phyloP scores from a whole-genome alignment of 2,797 vertebrate species.

The Gallinago solitaria region DNA sequence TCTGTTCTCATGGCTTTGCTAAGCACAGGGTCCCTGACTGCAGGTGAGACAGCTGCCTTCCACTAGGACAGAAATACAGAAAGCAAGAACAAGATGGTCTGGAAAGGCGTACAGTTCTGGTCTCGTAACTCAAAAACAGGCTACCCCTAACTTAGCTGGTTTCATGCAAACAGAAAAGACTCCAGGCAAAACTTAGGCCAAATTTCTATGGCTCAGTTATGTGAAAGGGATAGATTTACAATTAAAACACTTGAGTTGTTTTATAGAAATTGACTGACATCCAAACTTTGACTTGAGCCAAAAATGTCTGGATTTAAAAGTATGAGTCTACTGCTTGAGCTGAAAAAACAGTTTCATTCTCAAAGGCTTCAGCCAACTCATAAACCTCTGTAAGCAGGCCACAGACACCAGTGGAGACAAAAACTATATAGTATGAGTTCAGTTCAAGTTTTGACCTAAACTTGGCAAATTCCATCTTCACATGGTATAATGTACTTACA shows the following conservation, averaged over 20 bases:
- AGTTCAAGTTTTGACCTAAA: slow-evolving; percentile 47
- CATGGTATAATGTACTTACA: not conserved
- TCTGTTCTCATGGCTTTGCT: not conserved
- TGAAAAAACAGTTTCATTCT: slow-evolving; percentile 50
- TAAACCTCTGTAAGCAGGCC: slow-evolving; percentile 38
- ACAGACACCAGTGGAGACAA: slow-evolving; percentile 54
- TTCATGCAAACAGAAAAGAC: not conserved
- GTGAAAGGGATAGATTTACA: slow-evolving; percentile 35
- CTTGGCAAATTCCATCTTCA: slow-evolving; percentile 44
- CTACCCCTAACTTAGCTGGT: not conserved
- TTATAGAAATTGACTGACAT: slow-evolving; percentile 38
- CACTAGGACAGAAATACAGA: not conserved
- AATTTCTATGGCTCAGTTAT: not conserved
- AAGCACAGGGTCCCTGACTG: not conserved
- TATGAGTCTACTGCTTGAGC: slow-evolving; percentile 30
- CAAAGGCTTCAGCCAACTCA: slow-evolving; percentile 53
- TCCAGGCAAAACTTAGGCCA: not conserved
- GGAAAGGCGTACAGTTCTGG: not conserved
- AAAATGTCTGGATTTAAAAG: slow-evolving; percentile 59
- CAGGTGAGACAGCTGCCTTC: not conserved
- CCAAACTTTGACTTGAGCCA: not conserved
- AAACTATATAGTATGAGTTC: slow-evolving; percentile 1
- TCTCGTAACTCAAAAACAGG: not conserved
- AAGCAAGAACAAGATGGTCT: not conserved
- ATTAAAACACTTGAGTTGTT: slow-evolving; percentile 53